Percentiles rank a stretch among this genome's conserved stretches.
These are phyloP conservation scores for Cephus nigrinus DNA, from an alignment of 2,888 invertebrate genomes.

Conservation along the genomic window DNA sequence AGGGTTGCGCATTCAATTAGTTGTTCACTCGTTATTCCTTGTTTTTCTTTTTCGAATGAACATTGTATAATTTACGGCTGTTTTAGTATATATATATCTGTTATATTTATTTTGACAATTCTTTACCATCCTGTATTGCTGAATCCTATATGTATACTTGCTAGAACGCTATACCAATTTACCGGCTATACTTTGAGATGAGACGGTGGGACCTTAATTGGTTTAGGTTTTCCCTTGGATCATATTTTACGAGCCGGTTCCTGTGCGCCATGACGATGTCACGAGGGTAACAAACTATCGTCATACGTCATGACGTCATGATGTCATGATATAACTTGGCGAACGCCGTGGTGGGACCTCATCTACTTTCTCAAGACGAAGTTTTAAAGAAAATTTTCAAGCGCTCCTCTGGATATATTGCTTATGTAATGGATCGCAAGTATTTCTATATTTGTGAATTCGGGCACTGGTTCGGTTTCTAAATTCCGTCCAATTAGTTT, in stretches of 20 bases:
- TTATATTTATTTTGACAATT: no score
- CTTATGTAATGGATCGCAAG: neutral
- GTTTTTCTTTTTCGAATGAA: no score
- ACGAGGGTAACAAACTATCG: constrained; percentile 32
- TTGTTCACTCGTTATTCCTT: neutral
- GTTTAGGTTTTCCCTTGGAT: constrained; percentile 33
- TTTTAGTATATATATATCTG: no score
- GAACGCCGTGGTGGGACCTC: neutral
- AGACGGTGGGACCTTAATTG: constrained; percentile 30
- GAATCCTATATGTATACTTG: neutral
- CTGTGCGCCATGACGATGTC: constrained; percentile 14
- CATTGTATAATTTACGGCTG: no score
- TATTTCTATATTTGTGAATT: neutral
- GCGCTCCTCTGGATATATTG: neutral
- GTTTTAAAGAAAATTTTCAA: neutral
- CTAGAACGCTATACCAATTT: constrained; percentile 16
- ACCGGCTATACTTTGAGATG: constrained; percentile 14
- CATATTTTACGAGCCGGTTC: constrained; percentile 29
- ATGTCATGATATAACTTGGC: constrained; percentile 2
- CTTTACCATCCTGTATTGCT: no score
- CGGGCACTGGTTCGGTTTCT: neutral
- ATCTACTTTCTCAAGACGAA: neutral
- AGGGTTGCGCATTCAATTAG: neutral
- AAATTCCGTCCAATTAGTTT: neutral
- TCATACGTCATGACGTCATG: constrained; percentile 25